phyloP scores from a whole-genome alignment of 2,113 vertebrate species.

The Furnarius figulus region DNA sequence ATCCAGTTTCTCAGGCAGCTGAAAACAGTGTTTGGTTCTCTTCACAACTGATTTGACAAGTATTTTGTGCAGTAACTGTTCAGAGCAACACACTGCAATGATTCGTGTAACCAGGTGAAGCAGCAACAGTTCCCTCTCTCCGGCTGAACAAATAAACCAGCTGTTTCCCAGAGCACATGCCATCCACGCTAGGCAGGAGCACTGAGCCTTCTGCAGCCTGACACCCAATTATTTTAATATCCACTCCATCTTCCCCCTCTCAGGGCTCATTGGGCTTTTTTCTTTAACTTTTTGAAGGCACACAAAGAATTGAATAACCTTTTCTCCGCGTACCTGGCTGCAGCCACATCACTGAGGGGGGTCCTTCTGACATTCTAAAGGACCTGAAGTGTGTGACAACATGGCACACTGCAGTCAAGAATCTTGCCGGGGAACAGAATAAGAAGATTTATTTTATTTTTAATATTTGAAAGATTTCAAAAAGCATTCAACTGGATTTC shows the following conservation, averaged over 20 bases:
- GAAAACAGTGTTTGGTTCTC: background rate
- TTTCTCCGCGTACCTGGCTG: background rate
- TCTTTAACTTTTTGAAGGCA: background rate
- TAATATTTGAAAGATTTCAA: constrained; percentile 59
- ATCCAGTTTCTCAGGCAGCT: background rate
- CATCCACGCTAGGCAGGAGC: background rate
- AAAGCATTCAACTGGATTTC: constrained; percentile 70
- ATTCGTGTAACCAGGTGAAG: background rate
- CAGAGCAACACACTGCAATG: background rate
- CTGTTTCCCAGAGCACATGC: background rate
- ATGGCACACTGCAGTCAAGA: constrained; percentile 38
- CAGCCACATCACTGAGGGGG: background rate
- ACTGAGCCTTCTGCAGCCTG: background rate
- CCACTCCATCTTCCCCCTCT: background rate
- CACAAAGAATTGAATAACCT: constrained; percentile 23
- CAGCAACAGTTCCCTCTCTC: background rate
- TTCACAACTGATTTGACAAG: background rate
- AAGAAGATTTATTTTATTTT: constrained; percentile 60
- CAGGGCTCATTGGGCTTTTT: background rate
- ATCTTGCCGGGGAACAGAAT: background rate
- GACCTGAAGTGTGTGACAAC: constrained; percentile 21
- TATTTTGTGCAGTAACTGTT: background rate
- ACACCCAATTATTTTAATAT: constrained; percentile 19
- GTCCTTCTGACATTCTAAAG: constrained; percentile 1
- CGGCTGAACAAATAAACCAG: background rate